Evolutionary conservation across 1,140 invertebrate genomes (phyloP), one percentile per base, ranked within the genome.

Genomic region (Leptopilina clavipes): DNA sequence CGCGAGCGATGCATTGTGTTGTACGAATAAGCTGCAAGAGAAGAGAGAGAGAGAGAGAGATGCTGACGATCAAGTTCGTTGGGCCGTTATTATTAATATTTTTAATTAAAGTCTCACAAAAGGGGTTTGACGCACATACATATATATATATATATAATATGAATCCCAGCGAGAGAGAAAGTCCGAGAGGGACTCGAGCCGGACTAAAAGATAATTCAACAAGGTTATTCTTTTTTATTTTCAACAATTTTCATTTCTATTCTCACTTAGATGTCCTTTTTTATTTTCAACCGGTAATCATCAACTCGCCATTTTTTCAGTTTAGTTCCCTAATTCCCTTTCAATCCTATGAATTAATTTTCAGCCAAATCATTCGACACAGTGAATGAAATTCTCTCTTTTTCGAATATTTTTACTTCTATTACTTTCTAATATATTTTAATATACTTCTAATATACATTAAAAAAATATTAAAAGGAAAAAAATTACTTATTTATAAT

Each of bases 81-180:
- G 54, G 1, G 54, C 56, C 59, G 22, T 65, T 65, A 65, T 65
- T 65, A 65, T 65, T 65, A 65, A 65, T 65, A 65, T 65, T 31
- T 31, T 65, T 65, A 65, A 65, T 65, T 65, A 65, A 65, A 65
- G 25, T 12, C 1, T 65, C 59, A 65, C 56, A 65, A 65, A 65
- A 52, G 19, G 5, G 59, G 59, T 65, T n/a, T 65, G 22, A n/a
- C 22, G 59, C 59, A 65, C 22, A n/a, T n/a, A 31, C 25, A 7
- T 22, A 40, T 9, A 9, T 40, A 7, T 9, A 40, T n/a, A n/a
- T n/a, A n/a, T n/a, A n/a, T n/a, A n/a, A n/a, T n/a, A n/a, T 65
- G 59, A 65, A 65, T 65, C 59, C 12, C 12, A 37, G 12, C 12
- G 19, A 59, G 22, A 25, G 12, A 59, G 22, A 59, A 59, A 59